Conservation (phyloP, 1,140 invertebrate species). For the Calephelis virginiensis region DNA sequence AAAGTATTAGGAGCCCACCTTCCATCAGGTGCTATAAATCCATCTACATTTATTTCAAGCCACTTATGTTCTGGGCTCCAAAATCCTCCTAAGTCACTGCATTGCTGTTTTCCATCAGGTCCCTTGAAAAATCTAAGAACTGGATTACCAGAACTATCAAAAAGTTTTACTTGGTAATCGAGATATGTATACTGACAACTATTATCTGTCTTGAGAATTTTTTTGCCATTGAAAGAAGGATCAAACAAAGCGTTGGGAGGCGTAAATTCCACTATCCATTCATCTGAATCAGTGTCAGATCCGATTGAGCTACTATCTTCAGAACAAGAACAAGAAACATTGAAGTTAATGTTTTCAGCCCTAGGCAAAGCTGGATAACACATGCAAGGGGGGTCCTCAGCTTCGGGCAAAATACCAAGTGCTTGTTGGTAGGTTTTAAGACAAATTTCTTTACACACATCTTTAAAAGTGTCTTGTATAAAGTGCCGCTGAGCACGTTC, state of each 20-base stretch:
- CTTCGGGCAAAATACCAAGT: constrained; percentile 52
- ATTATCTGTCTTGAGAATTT: constrained; percentile 47
- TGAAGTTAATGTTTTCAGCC: constrained; percentile 39
- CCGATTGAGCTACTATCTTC: constrained; percentile 43
- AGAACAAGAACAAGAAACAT: constrained; percentile 61
- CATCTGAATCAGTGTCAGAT: constrained; percentile 64
- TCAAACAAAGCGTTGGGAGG: constrained; percentile 63
- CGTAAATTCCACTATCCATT: constrained; percentile 71
- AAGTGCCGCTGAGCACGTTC: constrained; percentile 60
- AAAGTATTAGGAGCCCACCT: constrained; percentile 62
- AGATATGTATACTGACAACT: constrained; percentile 59
- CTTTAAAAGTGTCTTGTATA: constrained; percentile 62
- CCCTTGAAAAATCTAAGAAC: constrained; percentile 66
- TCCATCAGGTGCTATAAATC: constrained; percentile 57
- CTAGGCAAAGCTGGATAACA: constrained; percentile 51
- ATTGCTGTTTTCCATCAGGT: constrained; percentile 62
- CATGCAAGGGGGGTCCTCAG: constrained; percentile 55
- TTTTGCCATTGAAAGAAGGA: constrained; percentile 53
- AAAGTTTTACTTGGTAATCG: constrained; percentile 62
- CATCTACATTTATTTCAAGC: constrained; percentile 66
- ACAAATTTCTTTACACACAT: constrained; percentile 69
- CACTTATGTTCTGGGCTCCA: constrained; percentile 63
- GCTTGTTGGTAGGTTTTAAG: constrained; percentile 70
- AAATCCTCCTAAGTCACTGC: constrained; percentile 70
- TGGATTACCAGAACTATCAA: constrained; percentile 59